A percentile compares a stretch with the other conserved stretches of the same genome.
Evolutionary conservation across 2,113 vertebrate genomes (phyloP).

Genomic region (Charadrius vociferus): DNA sequence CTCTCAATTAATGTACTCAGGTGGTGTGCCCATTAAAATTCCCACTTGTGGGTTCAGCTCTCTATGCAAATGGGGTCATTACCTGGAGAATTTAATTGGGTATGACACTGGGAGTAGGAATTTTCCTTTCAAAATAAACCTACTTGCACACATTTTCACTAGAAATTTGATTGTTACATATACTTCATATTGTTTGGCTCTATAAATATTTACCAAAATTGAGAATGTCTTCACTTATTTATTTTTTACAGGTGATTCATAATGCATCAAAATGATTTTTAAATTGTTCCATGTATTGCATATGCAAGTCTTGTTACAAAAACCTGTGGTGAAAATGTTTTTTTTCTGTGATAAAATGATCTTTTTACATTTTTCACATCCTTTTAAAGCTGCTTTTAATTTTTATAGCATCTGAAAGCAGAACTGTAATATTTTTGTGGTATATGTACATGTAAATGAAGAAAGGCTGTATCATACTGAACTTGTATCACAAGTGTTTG

Average conservation of each 20-base stretch:
- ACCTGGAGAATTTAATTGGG: slow-evolving; percentile 93
- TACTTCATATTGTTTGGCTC: slow-evolving; percentile 78
- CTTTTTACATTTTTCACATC: background rate
- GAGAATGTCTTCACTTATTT: slow-evolving; percentile 58
- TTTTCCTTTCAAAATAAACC: slow-evolving; percentile 87
- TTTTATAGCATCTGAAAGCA: slow-evolving; percentile 8
- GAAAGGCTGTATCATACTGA: background rate
- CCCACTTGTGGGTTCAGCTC: slow-evolving; percentile 87
- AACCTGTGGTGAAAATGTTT: slow-evolving; percentile 16
- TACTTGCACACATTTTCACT: slow-evolving; percentile 82
- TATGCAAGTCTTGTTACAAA: slow-evolving; percentile 34
- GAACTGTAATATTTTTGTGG: background rate
- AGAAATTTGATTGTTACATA: slow-evolving; percentile 78
- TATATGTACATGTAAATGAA: background rate
- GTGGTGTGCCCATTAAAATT: slow-evolving; percentile 93
- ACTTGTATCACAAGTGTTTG: background rate
- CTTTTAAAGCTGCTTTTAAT: background rate
- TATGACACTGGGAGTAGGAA: slow-evolving; percentile 87
- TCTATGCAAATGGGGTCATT: slow-evolving; percentile 94
- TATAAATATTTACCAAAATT: slow-evolving; percentile 80
- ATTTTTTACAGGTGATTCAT: slow-evolving; percentile 64
- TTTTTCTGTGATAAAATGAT: slow-evolving; percentile 34
- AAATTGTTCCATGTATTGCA: slow-evolving; percentile 29
- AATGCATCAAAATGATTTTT: slow-evolving; percentile 64
- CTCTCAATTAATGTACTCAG: slow-evolving; percentile 93